These are phyloP conservation scores for Cydia splendana DNA, from an alignment of 1,140 invertebrate genomes.

Conservation along the genomic window DNA sequence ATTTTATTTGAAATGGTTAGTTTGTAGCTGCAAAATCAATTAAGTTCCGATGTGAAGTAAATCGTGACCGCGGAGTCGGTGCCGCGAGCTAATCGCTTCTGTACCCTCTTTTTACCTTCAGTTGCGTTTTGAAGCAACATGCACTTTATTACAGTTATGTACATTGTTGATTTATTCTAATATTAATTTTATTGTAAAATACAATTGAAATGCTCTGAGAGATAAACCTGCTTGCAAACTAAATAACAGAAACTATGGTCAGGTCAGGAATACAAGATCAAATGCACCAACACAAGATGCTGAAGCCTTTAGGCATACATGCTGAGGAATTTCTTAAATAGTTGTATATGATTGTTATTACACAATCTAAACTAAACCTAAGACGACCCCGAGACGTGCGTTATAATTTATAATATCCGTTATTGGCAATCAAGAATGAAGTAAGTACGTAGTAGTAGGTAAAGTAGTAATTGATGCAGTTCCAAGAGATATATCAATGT, in stretches of 20 bases:
- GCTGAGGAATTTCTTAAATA: too few relatives aligned
- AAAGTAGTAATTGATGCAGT: too few relatives aligned
- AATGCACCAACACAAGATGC: background rate
- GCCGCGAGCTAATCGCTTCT: slow-evolving; percentile 70
- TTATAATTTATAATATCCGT: too few relatives aligned
- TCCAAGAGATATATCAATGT: too few relatives aligned
- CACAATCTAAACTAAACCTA: too few relatives aligned
- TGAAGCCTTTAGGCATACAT: too few relatives aligned
- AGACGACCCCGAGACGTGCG: too few relatives aligned
- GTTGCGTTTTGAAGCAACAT: slow-evolving; percentile 9
- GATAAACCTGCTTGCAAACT: background rate
- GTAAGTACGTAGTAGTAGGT: too few relatives aligned
- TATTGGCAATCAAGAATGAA: too few relatives aligned
- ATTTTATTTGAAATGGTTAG: slow-evolving; percentile 33
- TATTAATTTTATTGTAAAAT: background rate
- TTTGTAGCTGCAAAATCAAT: slow-evolving; percentile 42
- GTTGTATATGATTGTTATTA: too few relatives aligned
- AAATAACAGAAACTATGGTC: background rate
- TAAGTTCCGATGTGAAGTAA: slow-evolving; percentile 53
- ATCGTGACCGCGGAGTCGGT: slow-evolving; percentile 64
- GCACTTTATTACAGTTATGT: background rate
- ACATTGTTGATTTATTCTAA: slow-evolving; percentile 10
- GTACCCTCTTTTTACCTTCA: slow-evolving; percentile 45
- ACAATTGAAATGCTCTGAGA: background rate
- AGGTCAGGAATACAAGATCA: background rate